Percentiles rank a stretch among this genome's conserved stretches.
Conservation (phyloP, 2,888 invertebrate species). For the Rotaria magnacalcarata region DNA sequence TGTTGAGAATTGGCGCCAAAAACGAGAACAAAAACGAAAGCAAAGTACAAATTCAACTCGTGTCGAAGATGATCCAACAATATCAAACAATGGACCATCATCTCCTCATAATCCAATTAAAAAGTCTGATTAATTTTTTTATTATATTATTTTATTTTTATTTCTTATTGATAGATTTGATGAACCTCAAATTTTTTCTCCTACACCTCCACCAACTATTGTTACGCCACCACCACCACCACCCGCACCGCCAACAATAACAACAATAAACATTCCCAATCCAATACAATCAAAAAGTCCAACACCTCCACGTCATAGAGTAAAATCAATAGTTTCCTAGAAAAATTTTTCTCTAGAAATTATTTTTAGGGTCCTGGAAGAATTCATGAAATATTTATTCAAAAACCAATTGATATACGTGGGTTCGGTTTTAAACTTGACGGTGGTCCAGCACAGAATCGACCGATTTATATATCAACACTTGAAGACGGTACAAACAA, state of each 20-base stretch:
- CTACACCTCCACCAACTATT: too few species aligned
- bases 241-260: background rate
- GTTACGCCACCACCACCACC: background rate
- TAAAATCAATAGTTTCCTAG: background rate
- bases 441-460: background rate
- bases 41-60: background rate
- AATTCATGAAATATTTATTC: constrained; percentile 26
- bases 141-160: background rate
- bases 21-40: background rate
- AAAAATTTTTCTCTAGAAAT: background rate
- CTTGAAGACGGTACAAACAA: background rate
- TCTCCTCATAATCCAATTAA: background rate
- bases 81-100: background rate
- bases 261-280: background rate
- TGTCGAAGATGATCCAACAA: background rate
- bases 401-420: background rate
- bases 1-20: constrained; percentile 1
- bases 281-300: background rate
- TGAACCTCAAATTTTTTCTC: too few species aligned
- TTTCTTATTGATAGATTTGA: background rate
- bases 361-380: background rate
- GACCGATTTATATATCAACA: background rate
- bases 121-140: background rate
- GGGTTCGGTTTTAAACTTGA: constrained; percentile 17
- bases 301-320: constrained; percentile 10